Evolutionary conservation across 53 echinoderm and acorn worm genomes (phyloP).

Genomic region (Mesocentrotus franciscanus): DNA sequence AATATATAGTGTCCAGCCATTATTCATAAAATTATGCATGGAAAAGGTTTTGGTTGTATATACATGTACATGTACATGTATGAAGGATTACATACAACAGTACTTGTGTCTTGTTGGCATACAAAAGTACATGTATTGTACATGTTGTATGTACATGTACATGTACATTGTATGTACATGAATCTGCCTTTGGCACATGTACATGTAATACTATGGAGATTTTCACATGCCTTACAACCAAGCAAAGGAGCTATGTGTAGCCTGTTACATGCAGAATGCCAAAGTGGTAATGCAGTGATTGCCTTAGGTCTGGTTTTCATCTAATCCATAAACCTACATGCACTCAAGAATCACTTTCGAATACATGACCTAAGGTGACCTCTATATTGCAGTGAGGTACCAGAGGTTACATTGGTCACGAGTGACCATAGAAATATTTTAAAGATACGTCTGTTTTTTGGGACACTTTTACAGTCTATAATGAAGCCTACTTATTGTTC

Average conservation of each 20-base stretch:
- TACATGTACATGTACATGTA: too few species aligned
- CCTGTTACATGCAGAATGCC: not conserved
- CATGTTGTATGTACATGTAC: too few species aligned
- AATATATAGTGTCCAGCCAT: too few species aligned
- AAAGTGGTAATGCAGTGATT: not conserved
- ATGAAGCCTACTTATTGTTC: not conserved
- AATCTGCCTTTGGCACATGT: too few species aligned
- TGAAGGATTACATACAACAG: too few species aligned
- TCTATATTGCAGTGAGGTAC: conserved; percentile 5
- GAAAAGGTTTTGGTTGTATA: too few species aligned
- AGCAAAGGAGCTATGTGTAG: not conserved
- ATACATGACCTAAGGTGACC: conserved; percentile 35
- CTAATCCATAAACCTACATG: conserved; percentile 44
- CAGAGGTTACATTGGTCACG: conserved; percentile 18
- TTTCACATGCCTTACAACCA: not conserved
- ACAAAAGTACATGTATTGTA: too few species aligned
- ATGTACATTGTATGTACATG: too few species aligned
- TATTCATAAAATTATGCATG: too few species aligned
- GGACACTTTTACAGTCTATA: not conserved
- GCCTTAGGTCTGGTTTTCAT: conserved; percentile 40
- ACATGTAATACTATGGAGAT: too few species aligned
- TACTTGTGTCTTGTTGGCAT: too few species aligned
- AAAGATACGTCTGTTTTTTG: not conserved
- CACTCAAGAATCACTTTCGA: conserved; percentile 54
- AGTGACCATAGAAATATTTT: not conserved